phyloP scores from a whole-genome alignment of 2,797 vertebrate genomes.

The Moxostoma hubbsi region DNA sequence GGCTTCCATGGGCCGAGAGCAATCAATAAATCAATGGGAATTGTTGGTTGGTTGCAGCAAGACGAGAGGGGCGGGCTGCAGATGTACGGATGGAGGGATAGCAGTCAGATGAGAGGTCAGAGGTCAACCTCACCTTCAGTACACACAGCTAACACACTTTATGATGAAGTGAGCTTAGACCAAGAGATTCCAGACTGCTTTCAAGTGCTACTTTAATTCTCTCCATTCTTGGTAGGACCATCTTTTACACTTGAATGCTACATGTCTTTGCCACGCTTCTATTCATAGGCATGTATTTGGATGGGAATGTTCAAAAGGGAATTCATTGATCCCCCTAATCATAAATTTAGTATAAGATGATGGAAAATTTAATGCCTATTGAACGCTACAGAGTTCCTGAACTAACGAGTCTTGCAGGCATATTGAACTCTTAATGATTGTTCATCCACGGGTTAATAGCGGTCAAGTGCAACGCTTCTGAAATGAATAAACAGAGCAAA shows the following conservation, averaged over 20 bases:
- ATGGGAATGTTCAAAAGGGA: not conserved
- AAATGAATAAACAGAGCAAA: not conserved
- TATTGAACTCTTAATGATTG: not conserved
- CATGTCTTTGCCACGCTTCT: not conserved
- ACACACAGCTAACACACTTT: slow-evolving; percentile 78
- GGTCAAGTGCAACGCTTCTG: no score
- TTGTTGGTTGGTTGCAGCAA: slow-evolving; percentile 95
- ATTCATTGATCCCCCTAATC: not conserved
- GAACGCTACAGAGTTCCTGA: not conserved
- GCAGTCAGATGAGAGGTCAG: slow-evolving; percentile 80
- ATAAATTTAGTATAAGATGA: not conserved
- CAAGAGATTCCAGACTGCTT: slow-evolving; percentile 29
- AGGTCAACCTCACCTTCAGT: slow-evolving; percentile 82
- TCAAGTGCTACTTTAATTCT: slow-evolving; percentile 7
- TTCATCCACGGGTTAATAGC: not conserved
- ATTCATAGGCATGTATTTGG: no score
- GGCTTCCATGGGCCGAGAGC: slow-evolving; percentile 92
- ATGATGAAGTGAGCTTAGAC: slow-evolving; percentile 73
- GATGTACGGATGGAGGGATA: slow-evolving; percentile 88
- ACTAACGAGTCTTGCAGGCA: not conserved
- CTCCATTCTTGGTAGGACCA: not conserved
- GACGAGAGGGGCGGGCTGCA: slow-evolving; percentile 89
- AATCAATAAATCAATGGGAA: slow-evolving; percentile 99
- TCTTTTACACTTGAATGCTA: slow-evolving; percentile 7
- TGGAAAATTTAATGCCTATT: not conserved